These are phyloP conservation scores for Lycaena phlaeas DNA, from an alignment of 2,888 invertebrate species.

Conservation along the genomic window DNA sequence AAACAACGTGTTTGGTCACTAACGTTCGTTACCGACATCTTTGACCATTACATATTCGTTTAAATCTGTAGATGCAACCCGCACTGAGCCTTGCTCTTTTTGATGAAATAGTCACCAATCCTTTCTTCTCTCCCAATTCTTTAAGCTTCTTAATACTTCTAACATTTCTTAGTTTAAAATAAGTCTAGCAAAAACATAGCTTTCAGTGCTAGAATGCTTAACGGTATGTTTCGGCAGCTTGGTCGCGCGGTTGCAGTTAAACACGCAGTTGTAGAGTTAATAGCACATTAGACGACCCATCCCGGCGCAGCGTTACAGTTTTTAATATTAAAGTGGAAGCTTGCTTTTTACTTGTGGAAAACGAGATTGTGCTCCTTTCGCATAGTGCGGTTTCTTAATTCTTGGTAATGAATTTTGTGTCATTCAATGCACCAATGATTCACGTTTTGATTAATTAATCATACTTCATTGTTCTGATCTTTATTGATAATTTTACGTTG, in stretches of 20 bases:
- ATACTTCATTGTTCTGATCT: too few relatives aligned
- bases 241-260: slow-evolving; percentile 4
- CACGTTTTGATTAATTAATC: too few relatives aligned
- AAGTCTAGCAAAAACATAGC: background rate
- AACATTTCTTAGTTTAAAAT: too few relatives aligned
- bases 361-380: slow-evolving; percentile 42
- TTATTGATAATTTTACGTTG: too few relatives aligned
- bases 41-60: too few relatives aligned
- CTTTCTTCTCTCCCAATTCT: too few relatives aligned
- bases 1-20: too few relatives aligned
- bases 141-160: too few relatives aligned
- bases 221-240: background rate
- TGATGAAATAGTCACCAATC: too few relatives aligned
- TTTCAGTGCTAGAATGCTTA: background rate
- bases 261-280: slow-evolving; percentile 22
- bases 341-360: slow-evolving; percentile 52
- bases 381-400: slow-evolving; percentile 54
- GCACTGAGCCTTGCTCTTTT: too few relatives aligned
- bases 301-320: slow-evolving; percentile 38
- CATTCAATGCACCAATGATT: background rate
- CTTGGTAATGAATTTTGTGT: slow-evolving; percentile 41
- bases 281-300: slow-evolving; percentile 56
- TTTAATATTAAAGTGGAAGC: slow-evolving; percentile 55
- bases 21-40: too few relatives aligned
- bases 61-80: too few relatives aligned